phyloP scores from a whole-genome alignment of 2,113 vertebrate genomes.

The Neolamprologus hecqui region DNA sequence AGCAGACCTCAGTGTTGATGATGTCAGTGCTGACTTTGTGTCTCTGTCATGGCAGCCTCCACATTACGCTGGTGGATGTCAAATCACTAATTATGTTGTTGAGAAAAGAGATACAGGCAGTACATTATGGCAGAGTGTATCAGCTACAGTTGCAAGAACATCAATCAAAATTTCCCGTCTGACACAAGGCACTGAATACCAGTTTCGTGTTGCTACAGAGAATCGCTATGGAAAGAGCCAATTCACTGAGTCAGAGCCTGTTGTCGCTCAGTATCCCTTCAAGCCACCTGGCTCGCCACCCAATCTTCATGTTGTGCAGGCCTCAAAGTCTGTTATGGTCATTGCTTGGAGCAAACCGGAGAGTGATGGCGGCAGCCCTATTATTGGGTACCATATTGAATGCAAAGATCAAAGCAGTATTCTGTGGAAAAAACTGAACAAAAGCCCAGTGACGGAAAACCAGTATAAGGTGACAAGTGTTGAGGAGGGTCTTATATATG shows the following conservation, averaged over 20 bases:
- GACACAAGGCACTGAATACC: slow-evolving; percentile 88
- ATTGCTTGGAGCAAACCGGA: slow-evolving; percentile 87
- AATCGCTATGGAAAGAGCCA: slow-evolving; percentile 93
- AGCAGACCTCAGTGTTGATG: slow-evolving; percentile 79
- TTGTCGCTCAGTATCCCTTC: slow-evolving; percentile 92
- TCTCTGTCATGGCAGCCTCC: slow-evolving; percentile 90
- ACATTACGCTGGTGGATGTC: slow-evolving; percentile 89
- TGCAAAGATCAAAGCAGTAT: slow-evolving; percentile 96
- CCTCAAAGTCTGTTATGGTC: slow-evolving; percentile 87
- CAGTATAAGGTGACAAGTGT: slow-evolving; percentile 89
- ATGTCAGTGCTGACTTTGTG: slow-evolving; percentile 87
- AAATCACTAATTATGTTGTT: slow-evolving; percentile 93
- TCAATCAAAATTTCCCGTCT: slow-evolving; percentile 87
- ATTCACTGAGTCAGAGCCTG: slow-evolving; percentile 75
- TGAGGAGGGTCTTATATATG: slow-evolving; percentile 91
- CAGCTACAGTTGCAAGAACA: slow-evolving; percentile 92
- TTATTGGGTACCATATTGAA: slow-evolving; percentile 91
- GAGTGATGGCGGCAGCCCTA: slow-evolving; percentile 86
- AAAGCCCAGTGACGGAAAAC: slow-evolving; percentile 80
- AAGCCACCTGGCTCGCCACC: slow-evolving; percentile 84
- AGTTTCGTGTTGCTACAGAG: slow-evolving; percentile 92
- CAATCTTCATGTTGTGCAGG: slow-evolving; percentile 77
- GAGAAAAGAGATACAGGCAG: slow-evolving; percentile 92
- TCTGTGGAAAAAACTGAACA: slow-evolving; percentile 93
- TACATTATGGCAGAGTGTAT: slow-evolving; percentile 87